Percentiles rank a stretch among this genome's conserved stretches.
These are phyloP conservation scores for Erythrocercus mccallii DNA, from an alignment of 2,113 vertebrate genomes.

Conservation along the genomic window DNA sequence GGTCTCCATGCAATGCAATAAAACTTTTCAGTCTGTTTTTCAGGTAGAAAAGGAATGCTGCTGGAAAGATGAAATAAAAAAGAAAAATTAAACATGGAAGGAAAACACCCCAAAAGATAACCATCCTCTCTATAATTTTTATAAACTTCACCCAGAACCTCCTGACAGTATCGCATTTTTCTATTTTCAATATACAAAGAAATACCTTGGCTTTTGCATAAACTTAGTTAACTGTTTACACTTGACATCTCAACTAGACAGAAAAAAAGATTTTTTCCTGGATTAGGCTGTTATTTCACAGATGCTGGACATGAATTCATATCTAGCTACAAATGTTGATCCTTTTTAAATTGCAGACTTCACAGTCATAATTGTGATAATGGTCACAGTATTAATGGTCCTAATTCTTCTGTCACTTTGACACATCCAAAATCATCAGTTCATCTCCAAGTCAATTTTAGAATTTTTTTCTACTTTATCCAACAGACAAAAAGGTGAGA, in stretches of 20 bases:
- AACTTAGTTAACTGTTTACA: neutral
- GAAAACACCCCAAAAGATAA: neutral
- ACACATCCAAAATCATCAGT: neutral
- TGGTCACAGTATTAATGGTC: neutral
- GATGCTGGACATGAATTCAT: neutral
- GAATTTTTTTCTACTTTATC: neutral
- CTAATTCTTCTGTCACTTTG: neutral
- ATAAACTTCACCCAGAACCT: neutral
- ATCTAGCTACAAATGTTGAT: neutral
- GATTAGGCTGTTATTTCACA: neutral
- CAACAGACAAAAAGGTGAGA: neutral
- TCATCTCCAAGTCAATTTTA: neutral
- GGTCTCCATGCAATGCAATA: neutral
- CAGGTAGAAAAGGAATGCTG: neutral
- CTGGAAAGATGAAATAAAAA: neutral
- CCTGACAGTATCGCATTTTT: neutral
- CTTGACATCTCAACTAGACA: neutral
- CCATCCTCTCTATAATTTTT: neutral
- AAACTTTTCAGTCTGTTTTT: neutral
- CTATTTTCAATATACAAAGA: neutral
- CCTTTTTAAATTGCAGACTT: neutral
- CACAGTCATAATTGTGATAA: neutral
- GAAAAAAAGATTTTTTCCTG: neutral
- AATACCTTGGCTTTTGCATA: neutral
- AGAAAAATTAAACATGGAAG: neutral